A percentile compares a stretch with the other conserved stretches of the same genome.
These are phyloP conservation scores for Zeus faber DNA, from an alignment of 2,113 vertebrate genomes.

Conservation along the genomic window DNA sequence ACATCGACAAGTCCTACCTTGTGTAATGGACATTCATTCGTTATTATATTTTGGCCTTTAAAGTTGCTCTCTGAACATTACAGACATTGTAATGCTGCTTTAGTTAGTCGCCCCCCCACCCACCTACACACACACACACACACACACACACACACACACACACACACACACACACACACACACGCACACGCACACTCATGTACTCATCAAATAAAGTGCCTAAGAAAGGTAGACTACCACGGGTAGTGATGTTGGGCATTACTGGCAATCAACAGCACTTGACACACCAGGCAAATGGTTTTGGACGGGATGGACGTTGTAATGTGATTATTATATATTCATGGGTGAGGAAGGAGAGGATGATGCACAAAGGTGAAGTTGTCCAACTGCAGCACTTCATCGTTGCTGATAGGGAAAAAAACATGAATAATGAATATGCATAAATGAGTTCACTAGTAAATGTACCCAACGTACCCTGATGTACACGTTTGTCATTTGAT, in stretches of 20 bases:
- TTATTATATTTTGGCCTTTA: too few relatives aligned
- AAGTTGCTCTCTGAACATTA: too few relatives aligned
- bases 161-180: not conserved
- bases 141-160: constrained; percentile 3
- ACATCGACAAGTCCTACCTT: too few relatives aligned
- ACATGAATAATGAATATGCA: too few relatives aligned
- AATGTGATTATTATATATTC: constrained; percentile 46
- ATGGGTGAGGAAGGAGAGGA: constrained; percentile 25
- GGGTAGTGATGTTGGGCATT: constrained; percentile 21
- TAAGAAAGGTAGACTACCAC: not conserved
- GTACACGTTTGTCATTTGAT: too few relatives aligned
- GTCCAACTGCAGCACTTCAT: constrained; percentile 11
- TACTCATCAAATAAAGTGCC: not conserved
- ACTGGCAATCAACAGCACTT: constrained; percentile 22
- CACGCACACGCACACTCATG: too few relatives aligned
- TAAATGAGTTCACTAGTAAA: too few relatives aligned
- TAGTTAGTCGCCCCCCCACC: too few relatives aligned
- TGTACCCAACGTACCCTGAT: too few relatives aligned
- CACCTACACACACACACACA: constrained; percentile 1
- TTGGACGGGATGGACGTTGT: constrained; percentile 16
- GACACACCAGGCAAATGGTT: constrained; percentile 16
- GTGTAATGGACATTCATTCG: too few relatives aligned
- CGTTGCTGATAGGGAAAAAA: too few relatives aligned
- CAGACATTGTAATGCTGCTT: too few relatives aligned
- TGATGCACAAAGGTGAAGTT: constrained; percentile 21